These are phyloP conservation scores for Quadroppia sp. DNA, from an alignment of 2,888 invertebrate species.

Conservation along the genomic window DNA sequence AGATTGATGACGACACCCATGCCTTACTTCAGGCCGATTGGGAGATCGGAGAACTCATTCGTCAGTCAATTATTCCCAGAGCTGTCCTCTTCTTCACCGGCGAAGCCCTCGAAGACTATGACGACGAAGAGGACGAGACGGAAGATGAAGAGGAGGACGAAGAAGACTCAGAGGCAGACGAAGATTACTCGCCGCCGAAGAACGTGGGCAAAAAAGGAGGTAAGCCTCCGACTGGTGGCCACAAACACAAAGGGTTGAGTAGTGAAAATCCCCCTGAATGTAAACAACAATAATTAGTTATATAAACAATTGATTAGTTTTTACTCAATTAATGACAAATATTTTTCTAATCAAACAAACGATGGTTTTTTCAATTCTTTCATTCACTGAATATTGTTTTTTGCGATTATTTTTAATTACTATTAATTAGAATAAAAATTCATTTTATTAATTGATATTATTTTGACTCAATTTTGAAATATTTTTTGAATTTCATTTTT, in stretches of 20 bases:
- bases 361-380: slow-evolving; percentile 5
- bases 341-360: background rate
- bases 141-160: slow-evolving; percentile 45
- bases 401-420: background rate
- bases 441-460: background rate
- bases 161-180: slow-evolving; percentile 35
- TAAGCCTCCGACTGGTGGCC: slow-evolving; percentile 1
- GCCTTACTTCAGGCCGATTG: slow-evolving; percentile 86
- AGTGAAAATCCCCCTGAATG: slow-evolving; percentile 39
- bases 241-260: background rate
- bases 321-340: background rate
- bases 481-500: slow-evolving; percentile 27
- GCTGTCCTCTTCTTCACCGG: slow-evolving; percentile 96
- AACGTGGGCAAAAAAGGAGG: slow-evolving; percentile 42
- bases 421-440: background rate
- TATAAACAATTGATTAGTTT: background rate
- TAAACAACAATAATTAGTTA: slow-evolving; percentile 36
- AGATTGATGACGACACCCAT: slow-evolving; percentile 82
- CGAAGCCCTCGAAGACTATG: slow-evolving; percentile 55
- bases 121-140: slow-evolving; percentile 47
- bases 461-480: background rate
- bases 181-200: slow-evolving; percentile 22
- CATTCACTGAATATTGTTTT: background rate
- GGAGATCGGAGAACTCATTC: slow-evolving; percentile 96
- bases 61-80: slow-evolving; percentile 93